Evolutionary conservation across 2,113 vertebrate genomes (phyloP).

Genomic region (cat (Felis catus)): DNA sequence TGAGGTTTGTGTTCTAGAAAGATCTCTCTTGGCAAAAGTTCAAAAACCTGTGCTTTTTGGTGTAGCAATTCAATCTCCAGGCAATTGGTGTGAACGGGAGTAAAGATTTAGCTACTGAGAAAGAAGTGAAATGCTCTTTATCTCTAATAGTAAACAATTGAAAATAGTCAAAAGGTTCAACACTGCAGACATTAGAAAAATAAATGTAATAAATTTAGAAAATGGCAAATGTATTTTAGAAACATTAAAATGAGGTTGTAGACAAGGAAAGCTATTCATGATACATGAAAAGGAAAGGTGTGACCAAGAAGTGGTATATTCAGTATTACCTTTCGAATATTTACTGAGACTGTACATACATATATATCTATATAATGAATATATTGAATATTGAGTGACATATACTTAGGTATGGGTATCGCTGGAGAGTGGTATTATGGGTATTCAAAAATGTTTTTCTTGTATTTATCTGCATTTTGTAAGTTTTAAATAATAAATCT

Average conservation of each 20-base stretch:
- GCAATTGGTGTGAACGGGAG: not conserved
- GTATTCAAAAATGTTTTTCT: not conserved
- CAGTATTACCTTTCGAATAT: not conserved
- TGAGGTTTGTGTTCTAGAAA: not conserved
- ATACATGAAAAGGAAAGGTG: not conserved
- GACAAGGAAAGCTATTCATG: not conserved
- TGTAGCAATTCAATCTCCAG: not conserved
- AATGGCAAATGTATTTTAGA: not conserved
- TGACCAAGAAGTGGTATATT: not conserved
- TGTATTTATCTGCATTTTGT: not conserved
- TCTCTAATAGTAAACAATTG: not conserved
- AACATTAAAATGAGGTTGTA: not conserved
- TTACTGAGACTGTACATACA: not conserved
- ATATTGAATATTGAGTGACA: not conserved
- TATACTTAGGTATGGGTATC: not conserved
- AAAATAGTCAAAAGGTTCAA: not conserved
- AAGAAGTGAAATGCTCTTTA: not conserved
- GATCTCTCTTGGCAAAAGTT: not conserved
- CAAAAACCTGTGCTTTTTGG: not conserved
- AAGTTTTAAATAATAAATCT: not conserved
- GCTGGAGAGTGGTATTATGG: not conserved
- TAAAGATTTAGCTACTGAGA: not conserved
- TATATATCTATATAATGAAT: not conserved
- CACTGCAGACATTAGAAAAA: slow-evolving; percentile 3
- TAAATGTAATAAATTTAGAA: not conserved